phyloP scores from a whole-genome alignment of 2,888 invertebrate species.

The Stramonita haemastoma region DNA sequence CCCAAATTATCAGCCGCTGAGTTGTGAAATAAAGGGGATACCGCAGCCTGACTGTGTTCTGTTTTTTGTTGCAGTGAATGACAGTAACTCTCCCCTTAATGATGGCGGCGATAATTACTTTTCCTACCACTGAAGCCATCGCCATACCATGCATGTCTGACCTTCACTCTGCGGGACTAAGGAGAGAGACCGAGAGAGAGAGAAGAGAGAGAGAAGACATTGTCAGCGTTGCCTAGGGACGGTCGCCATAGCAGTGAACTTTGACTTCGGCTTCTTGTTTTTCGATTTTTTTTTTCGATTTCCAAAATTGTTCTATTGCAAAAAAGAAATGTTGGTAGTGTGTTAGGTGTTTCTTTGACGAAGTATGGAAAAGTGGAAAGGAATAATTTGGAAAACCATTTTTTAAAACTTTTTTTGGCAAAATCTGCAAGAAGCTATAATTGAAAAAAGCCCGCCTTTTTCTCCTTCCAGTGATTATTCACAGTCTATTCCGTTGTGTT shows the following conservation, averaged over 20 bases:
- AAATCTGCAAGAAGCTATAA: no score
- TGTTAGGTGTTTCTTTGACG: no score
- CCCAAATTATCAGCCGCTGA: no score
- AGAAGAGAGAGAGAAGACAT: slow-evolving; percentile 32
- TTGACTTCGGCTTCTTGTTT: background rate
- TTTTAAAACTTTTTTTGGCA: no score
- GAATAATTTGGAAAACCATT: no score
- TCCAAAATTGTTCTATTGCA: no score
- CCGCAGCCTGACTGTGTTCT: slow-evolving; percentile 22
- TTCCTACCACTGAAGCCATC: slow-evolving; percentile 63
- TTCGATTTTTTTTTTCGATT: background rate
- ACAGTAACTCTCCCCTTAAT: slow-evolving; percentile 38
- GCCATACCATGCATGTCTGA: slow-evolving; percentile 20
- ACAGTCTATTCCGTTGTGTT: no score
- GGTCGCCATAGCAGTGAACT: slow-evolving; percentile 38
- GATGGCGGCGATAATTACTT: slow-evolving; percentile 67
- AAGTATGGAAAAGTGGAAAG: no score
- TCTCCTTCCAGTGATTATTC: no score
- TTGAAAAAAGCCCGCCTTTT: no score
- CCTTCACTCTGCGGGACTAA: slow-evolving; percentile 22
- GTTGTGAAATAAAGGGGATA: slow-evolving; percentile 24
- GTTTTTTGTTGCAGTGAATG: slow-evolving; percentile 41
- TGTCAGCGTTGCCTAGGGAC: slow-evolving; percentile 26
- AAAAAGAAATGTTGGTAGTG: no score
- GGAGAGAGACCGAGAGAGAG: slow-evolving; percentile 33